Base-by-base conservation (phyloP, 2,113 vertebrate species). In the Siphamia tubifer region DNA sequence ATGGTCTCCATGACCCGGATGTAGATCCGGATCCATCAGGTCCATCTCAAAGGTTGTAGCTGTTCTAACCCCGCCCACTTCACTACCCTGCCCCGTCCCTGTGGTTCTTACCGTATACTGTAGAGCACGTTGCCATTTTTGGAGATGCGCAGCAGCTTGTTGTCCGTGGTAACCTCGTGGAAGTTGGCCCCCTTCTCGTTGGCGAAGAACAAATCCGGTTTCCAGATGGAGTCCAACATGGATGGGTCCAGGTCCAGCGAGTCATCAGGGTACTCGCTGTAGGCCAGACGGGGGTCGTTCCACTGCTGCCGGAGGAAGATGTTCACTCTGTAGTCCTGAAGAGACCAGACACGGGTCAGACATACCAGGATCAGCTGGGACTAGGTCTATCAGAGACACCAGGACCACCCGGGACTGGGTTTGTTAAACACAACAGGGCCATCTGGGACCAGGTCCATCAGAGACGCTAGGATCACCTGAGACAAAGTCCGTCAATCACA, bases 161-260 rank as follows among this genome's bases (percentile, higher is more conserved):
- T 99, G 92, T 99, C 98, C 0, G 98, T 99, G 60, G 98, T 99
- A 48, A 99, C 96, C 92, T 99, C 98, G 0, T 99, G 98, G 86
- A 99, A 99, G 81, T 99, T 98, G 31, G 98, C 98, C 10, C 97
- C 98, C 63, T 99, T 99, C 90, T 99, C 98, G 0, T 99, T 99
- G 72, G 98, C 98, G 0, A 99, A 99, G 91, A 99, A 99, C 93
- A 99, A 77, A 77, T 99, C 98, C 0, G 98, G 98, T 58, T 99
- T 99, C 98, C 98, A 99, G 92, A 99, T 99, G 83, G 96, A 98
- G 84, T 99, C 98, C 91, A 99, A 81, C 98, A 99, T 99, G 44
- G 98, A 99, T 0, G 98, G 98, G 85, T 99, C 98, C 28, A 99
- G 92, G 85, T 99, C 98, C 84, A 99, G 89, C 1, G 97, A 95